A percentile compares a stretch with the other conserved stretches of the same genome.
Conservation (phyloP, 2,797 vertebrate species). For the Sebastiscus tertius region DNA sequence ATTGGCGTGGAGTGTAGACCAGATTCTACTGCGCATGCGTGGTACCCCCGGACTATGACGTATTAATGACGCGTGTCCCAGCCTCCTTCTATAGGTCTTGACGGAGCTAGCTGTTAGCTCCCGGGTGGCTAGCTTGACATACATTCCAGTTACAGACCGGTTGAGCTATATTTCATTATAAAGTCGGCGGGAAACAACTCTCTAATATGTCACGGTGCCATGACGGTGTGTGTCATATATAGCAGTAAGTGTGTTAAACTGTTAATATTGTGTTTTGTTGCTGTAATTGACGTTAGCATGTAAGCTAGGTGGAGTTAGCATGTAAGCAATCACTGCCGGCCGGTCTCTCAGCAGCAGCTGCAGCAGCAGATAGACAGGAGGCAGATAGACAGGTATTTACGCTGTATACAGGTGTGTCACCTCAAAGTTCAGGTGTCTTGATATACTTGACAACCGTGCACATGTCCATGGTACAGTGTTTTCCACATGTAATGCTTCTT, state of each 20-base stretch:
- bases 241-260: conserved; percentile 38
- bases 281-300: conserved; percentile 45
- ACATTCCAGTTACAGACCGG: conserved; percentile 29
- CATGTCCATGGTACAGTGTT: no score
- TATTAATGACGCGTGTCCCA: no score
- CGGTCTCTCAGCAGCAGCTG: conserved; percentile 43
- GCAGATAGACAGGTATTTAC: background rate
- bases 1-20: no score
- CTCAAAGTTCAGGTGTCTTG: background rate
- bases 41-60: no score
- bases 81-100: no score
- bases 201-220: background rate
- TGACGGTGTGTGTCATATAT: conserved; percentile 14
- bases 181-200: background rate
- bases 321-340: conserved; percentile 55
- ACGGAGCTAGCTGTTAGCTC: no score
- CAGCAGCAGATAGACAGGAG: background rate
- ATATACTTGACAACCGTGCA: no score
- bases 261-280: conserved; percentile 35
- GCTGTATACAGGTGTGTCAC: background rate
- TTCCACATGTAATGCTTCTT: no score
- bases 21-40: no score
- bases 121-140: conserved; percentile 39
- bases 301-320: conserved; percentile 62
- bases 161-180: conserved; percentile 2